Evolutionary conservation across 2,888 invertebrate genomes (phyloP), one percentile per base, ranked within the genome.

Genomic region (Elmis aenea): DNA sequence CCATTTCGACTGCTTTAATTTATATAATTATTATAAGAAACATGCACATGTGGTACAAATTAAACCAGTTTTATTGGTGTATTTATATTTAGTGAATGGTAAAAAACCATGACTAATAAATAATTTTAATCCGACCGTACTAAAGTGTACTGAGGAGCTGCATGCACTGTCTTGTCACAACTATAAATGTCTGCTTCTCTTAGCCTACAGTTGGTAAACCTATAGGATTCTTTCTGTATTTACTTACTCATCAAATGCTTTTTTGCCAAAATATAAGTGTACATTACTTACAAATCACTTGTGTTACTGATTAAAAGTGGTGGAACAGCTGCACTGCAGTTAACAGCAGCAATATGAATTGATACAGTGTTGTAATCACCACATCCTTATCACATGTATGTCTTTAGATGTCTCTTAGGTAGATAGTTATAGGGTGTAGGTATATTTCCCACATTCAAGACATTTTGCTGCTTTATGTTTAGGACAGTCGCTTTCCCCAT

Each of bases 311-410:
- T 48, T 53, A 53, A 51, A 39, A 38, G 38, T 34, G 43, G 41
- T 37, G 41, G 34, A 45, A 42, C 33, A 37, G 33, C 24, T 45
- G 38, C 35, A 39, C 27, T 27, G 29, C 26, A 38, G 34, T 46
- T 36, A 42, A 51, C 59, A 58, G 63, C 66, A 65, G 68, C 67
- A 69, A 68, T 66, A 67, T 63, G 62, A 63, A 67, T 64, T 64
- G 62, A 65, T 61, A 61, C 62, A 62, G 59, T 65, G 62, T 64
- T 59, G 59, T 44, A 39, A 52, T 57, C 50, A 41, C 52, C 54
- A 55, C 56, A 51, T 57, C 55, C 48, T 51, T 52, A 44, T 53
- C 48, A 55, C 45, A 49, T 55, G 46, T 48, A 49, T 55, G 50
- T 55, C 44, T 45, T n/a, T 54, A 49, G 45, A 38, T 51, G 51